Conservation (phyloP, 2,797 vertebrate genomes). For the Potorous gilbertii region DNA sequence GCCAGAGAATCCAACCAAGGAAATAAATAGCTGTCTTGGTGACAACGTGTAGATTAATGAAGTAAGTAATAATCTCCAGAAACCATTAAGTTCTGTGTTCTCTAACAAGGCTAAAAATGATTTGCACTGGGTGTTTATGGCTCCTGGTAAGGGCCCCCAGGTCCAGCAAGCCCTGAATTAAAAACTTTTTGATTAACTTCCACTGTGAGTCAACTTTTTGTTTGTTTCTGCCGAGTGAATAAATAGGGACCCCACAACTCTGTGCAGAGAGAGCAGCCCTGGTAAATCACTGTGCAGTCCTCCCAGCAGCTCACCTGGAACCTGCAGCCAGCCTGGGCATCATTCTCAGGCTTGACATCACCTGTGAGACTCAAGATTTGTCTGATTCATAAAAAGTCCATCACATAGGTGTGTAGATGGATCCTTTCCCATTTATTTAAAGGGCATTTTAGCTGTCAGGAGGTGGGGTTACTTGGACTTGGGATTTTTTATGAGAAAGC, state of each 20-base stretch:
- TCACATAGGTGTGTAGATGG: conserved; percentile 22
- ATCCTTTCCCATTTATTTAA: conserved; percentile 58
- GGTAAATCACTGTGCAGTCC: neutral
- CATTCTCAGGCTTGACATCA: conserved; percentile 40
- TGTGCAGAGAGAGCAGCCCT: neutral
- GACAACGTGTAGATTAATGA: conserved; percentile 66
- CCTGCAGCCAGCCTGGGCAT: neutral
- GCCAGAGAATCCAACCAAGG: conserved; percentile 28
- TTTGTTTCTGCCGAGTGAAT: conserved; percentile 59
- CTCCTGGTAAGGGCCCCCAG: conserved; percentile 50
- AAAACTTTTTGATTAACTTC: conserved; percentile 75
- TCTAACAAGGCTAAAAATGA: conserved; percentile 64
- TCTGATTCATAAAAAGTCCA: conserved; percentile 63
- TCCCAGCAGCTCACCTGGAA: neutral
- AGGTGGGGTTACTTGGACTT: conserved; percentile 51
- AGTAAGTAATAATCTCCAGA: conserved; percentile 37
- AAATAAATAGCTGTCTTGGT: conserved; percentile 44
- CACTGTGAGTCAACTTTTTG: conserved; percentile 63
- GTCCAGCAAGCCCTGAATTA: conserved; percentile 59
- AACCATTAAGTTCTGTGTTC: conserved; percentile 40
- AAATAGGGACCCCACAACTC: conserved; percentile 24
- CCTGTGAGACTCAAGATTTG: conserved; percentile 51
- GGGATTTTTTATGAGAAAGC: conserved; percentile 50
- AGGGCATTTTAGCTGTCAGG: conserved; percentile 53
- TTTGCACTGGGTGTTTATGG: conserved; percentile 67